A percentile compares a stretch with the other conserved stretches of the same genome.
phyloP scores from a whole-genome alignment of 2,888 invertebrate genomes.

The Odontocerum albicorne region DNA sequence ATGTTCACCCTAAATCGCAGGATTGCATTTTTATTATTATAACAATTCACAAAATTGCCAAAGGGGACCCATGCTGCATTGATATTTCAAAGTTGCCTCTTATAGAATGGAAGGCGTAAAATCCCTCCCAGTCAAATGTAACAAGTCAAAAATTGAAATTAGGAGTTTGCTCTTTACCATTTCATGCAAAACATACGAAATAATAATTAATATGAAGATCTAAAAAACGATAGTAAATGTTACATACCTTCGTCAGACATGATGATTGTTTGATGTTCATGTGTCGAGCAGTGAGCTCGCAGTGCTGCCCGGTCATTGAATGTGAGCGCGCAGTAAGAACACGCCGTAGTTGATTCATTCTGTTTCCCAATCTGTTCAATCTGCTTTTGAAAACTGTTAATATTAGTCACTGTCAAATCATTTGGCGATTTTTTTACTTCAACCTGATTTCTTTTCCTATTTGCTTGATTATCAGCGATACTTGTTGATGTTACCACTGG shows the following conservation, averaged over 20 bases:
- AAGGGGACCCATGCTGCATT: no score
- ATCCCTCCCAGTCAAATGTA: no score
- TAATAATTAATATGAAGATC: no score
- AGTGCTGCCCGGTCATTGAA: slow-evolving; percentile 58
- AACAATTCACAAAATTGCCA: no score
- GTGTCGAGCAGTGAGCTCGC: slow-evolving; percentile 61
- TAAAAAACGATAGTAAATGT: neutral
- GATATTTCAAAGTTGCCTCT: no score
- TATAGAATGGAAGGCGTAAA: no score
- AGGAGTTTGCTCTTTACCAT: no score
- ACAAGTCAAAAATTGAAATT: no score
- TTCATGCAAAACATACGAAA: no score
- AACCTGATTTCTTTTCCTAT: slow-evolving; percentile 29
- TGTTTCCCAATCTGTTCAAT: slow-evolving; percentile 32
- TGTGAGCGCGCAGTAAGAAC: slow-evolving; percentile 60
- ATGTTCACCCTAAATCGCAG: no score
- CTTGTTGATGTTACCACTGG: slow-evolving; percentile 6
- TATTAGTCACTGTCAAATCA: slow-evolving; percentile 31
- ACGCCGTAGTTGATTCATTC: slow-evolving; percentile 45
- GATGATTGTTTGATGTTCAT: slow-evolving; percentile 61
- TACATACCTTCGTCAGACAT: slow-evolving; percentile 65
- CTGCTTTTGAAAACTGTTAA: slow-evolving; percentile 36
- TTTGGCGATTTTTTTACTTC: slow-evolving; percentile 37
- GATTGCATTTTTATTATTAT: no score
- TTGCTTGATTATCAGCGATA: slow-evolving; percentile 16